A percentile compares a stretch with the other conserved stretches of the same genome.
These are phyloP conservation scores for Cryptoblepharus egeriae DNA, from an alignment of 2,797 vertebrate genomes.

Conservation along the genomic window DNA sequence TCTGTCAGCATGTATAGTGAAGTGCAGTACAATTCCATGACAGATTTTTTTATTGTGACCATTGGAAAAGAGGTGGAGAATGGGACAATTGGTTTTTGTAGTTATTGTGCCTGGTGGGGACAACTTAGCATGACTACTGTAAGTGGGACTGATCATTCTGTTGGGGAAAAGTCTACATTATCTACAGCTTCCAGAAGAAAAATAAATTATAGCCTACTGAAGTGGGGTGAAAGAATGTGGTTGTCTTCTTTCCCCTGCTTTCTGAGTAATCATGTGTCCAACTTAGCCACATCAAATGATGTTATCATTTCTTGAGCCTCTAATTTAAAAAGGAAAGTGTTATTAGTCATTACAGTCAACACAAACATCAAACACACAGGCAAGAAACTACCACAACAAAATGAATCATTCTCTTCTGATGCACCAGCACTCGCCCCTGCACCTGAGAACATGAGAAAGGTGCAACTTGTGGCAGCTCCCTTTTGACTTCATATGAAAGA, in stretches of 20 bases:
- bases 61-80: not conserved
- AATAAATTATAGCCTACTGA: slow-evolving; percentile 48
- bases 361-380: slow-evolving; percentile 67
- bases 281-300: slow-evolving; percentile 51
- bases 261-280: slow-evolving; percentile 65
- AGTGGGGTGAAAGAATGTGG: slow-evolving; percentile 38
- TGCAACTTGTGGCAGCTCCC: not conserved
- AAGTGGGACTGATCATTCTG: not conserved
- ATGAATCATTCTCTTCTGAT: slow-evolving; percentile 43
- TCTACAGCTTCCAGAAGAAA: slow-evolving; percentile 49
- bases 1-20: not conserved
- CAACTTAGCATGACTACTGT: slow-evolving; percentile 1
- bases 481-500: not conserved
- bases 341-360: slow-evolving; percentile 64
- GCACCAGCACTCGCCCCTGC: not conserved
- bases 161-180: slow-evolving; percentile 50
- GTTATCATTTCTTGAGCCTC: slow-evolving; percentile 56
- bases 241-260: slow-evolving; percentile 34
- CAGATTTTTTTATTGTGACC: not conserved
- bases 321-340: slow-evolving; percentile 73
- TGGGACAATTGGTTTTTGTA: not conserved
- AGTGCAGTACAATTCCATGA: not conserved
- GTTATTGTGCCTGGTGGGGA: not conserved
- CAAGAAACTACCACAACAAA: slow-evolving; percentile 57
- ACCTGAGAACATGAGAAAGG: not conserved